Percentiles rank a stretch among this genome's conserved stretches.
phyloP scores from a whole-genome alignment of 2,888 invertebrate genomes.

The Leptinotarsa rubiginosa region DNA sequence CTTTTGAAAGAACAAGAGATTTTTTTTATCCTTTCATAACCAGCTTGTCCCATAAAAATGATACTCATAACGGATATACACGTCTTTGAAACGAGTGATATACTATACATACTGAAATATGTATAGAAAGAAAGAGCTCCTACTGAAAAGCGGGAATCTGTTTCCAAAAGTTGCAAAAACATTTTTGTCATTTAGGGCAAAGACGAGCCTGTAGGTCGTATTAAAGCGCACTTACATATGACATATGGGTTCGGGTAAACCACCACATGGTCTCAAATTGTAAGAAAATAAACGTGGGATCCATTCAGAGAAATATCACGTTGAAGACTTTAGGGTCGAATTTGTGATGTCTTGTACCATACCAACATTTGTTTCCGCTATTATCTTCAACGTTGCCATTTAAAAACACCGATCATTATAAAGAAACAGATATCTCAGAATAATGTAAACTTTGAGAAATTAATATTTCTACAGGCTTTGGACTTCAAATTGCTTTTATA shows the following conservation, averaged over 20 bases:
- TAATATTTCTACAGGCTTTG: no score
- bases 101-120: no score
- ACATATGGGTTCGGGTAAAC: conserved; percentile 2
- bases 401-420: not conserved
- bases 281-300: conserved; percentile 32
- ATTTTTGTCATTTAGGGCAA: not conserved
- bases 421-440: no score
- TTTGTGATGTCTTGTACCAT: conserved; percentile 22
- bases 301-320: conserved; percentile 19
- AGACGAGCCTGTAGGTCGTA: not conserved
- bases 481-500: no score
- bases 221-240: conserved; percentile 5
- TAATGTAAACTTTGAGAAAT: no score
- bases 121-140: no score
- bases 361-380: conserved; percentile 22
- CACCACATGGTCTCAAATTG: conserved; percentile 25
- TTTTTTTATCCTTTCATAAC: no score
- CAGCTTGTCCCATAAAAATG: no score
- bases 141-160: no score
- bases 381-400: conserved; percentile 22
- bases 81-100: no score
- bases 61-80: no score
- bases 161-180: not conserved
- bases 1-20: no score
- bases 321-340: conserved; percentile 24